These are phyloP conservation scores for Tenualosa thibaudeaui DNA, from an alignment of 2,797 vertebrate species.

Conservation along the genomic window DNA sequence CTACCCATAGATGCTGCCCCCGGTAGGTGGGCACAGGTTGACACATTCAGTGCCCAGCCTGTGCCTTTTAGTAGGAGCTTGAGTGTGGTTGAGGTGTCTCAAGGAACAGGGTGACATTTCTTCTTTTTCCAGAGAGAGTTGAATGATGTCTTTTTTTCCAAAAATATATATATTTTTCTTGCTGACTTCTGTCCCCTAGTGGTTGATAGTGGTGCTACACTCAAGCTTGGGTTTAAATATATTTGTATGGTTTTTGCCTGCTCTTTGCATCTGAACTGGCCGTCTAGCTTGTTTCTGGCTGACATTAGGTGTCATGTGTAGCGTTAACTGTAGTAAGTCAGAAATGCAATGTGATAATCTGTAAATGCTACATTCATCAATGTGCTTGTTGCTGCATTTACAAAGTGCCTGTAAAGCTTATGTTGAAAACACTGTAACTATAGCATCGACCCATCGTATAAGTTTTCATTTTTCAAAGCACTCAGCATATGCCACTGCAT, in stretches of 20 bases:
- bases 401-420: background rate
- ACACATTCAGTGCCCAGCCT: background rate
- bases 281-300: background rate
- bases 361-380: too few species aligned
- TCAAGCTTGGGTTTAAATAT: background rate
- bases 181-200: background rate
- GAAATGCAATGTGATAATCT: background rate
- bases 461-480: background rate
- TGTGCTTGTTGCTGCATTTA: background rate
- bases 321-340: background rate
- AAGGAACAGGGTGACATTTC: background rate
- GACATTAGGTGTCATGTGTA: background rate
- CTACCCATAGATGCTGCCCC: background rate
- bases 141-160: background rate
- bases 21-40: background rate
- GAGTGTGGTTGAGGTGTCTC: slow-evolving; percentile 15
- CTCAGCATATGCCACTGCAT: background rate
- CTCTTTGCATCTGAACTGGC: slow-evolving; percentile 22
- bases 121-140: background rate
- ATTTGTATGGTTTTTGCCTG: background rate
- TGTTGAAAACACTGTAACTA: background rate
- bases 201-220: background rate
- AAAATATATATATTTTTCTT: background rate
- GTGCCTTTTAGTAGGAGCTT: background rate
- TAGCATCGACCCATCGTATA: background rate